Base-by-base conservation (phyloP, 2,113 vertebrate genomes). In the Pleuronectes platessa region DNA sequence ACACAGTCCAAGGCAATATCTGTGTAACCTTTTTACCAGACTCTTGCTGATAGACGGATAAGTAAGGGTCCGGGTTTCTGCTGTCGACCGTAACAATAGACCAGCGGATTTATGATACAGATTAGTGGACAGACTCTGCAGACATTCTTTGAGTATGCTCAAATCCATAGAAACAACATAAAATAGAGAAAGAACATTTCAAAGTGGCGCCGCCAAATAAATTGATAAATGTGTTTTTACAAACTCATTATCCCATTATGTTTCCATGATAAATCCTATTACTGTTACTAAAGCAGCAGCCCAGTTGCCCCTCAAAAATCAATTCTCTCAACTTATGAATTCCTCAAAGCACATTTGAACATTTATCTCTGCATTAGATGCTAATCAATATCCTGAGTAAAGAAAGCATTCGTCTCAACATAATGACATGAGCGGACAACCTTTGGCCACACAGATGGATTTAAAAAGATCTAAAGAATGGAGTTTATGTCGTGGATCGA, bases 1-100 rank as follows among this genome's bases (percentile, higher is more conserved):
- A 51, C 24, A 72, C 61, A 73, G 74, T 64, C 59, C 27, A 40
- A 70, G 45, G 74, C 45, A 72, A 79, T 79, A 66, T 79, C 78
- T 62, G 26, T 20, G 61, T 76, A 71, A 78, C 84, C 79, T 83
- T 89, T 82, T 62, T 12, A 78, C 11, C 54, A 45, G 26, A 13
- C 17, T 54, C 51, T 66, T 72, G 54, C 67, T 61, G 67, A 49
- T 47, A 66, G 69, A 76, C 68, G 40, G 62, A 18, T 12, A 23
- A 67, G n/a, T 55, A 45, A 79, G 80, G 61, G 62, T 70, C 61
- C 56, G 21, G 37, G 31, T 63, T 72, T 59, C 53, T 13, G 23
- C 18, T 23, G 6, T 5, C 65, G 9, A 18, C 35, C 24, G 2
- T 26, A 67, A 42, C 21, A 60, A 1, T 15, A 17, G 15, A 24